phyloP scores from a whole-genome alignment of 2,888 invertebrate species.

The Eristalis pertinax region DNA sequence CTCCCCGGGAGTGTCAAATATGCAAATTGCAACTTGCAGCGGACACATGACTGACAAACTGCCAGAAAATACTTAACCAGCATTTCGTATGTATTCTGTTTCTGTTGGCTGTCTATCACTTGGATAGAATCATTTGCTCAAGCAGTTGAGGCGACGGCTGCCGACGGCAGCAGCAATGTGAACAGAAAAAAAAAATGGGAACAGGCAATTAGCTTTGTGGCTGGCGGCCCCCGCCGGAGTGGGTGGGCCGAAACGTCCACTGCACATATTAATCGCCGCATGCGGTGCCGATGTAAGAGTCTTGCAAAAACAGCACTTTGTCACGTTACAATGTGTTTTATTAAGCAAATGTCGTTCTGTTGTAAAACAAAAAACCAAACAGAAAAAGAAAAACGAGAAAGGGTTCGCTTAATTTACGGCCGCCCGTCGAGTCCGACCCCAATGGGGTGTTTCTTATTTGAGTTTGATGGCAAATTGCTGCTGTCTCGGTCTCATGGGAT shows the following conservation, averaged over 20 bases:
- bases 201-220: conserved; percentile 61
- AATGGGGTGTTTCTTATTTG: neutral
- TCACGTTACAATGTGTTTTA: neutral
- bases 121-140: neutral
- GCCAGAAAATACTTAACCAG: neutral
- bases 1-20: neutral
- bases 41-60: neutral
- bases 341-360: neutral
- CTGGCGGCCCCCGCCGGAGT: conserved; percentile 7
- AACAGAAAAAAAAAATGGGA: conserved; percentile 33
- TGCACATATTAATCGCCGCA: neutral
- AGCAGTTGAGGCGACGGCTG: neutral
- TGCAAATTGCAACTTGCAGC: conserved; percentile 12
- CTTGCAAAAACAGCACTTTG: neutral
- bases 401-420: neutral
- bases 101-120: neutral
- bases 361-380: neutral
- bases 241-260: conserved; percentile 56
- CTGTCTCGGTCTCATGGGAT: neutral
- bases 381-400: neutral
- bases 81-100: conserved; percentile 11
- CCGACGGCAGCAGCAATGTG: no score
- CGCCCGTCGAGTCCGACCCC: neutral
- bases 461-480: neutral
- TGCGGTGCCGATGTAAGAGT: neutral